Conservation (phyloP, 1,140 invertebrate genomes). For the Danaus melanippus region DNA sequence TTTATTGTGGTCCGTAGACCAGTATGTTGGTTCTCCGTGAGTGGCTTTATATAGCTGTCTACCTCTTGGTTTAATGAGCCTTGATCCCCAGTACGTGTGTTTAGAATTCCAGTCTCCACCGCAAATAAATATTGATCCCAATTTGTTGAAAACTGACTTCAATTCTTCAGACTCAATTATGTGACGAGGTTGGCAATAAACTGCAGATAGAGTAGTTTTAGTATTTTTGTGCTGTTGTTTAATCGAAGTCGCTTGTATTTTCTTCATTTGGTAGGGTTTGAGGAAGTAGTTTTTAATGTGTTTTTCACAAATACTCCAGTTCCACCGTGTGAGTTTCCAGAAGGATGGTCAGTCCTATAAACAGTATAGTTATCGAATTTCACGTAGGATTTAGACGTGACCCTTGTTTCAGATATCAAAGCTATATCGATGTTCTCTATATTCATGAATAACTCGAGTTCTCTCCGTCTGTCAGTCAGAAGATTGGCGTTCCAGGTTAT, state of each 20-base stretch:
- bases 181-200: slow-evolving; percentile 28
- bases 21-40: slow-evolving; percentile 49
- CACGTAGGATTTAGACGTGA: slow-evolving; percentile 14
- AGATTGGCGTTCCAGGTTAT: slow-evolving; percentile 6
- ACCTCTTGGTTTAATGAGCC: slow-evolving; percentile 23
- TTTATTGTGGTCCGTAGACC: slow-evolving; percentile 45
- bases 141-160: slow-evolving; percentile 11
- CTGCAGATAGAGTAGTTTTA: slow-evolving; percentile 9
- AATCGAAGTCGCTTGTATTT: slow-evolving; percentile 18
- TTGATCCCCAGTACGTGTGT: slow-evolving; percentile 51
- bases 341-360: slow-evolving; percentile 15
- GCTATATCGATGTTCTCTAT: slow-evolving; percentile 17
- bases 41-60: slow-evolving; percentile 33
- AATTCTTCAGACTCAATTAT: slow-evolving; percentile 8
- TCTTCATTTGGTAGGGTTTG: slow-evolving; percentile 6
- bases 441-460: slow-evolving; percentile 14
- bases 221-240: slow-evolving; percentile 2
- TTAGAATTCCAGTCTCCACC: slow-evolving; percentile 63
- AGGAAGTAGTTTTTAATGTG: slow-evolving; percentile 15
- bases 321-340: too few species aligned
- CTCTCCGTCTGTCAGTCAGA: slow-evolving; percentile 1
- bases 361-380: slow-evolving; percentile 14
- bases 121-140: slow-evolving; percentile 16
- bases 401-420: slow-evolving; percentile 17
- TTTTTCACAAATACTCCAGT: slow-evolving; percentile 16